A percentile compares a stretch with the other conserved stretches of the same genome.
These are phyloP conservation scores for Aleiodes alternator DNA, from an alignment of 2,888 invertebrate genomes.

Conservation along the genomic window DNA sequence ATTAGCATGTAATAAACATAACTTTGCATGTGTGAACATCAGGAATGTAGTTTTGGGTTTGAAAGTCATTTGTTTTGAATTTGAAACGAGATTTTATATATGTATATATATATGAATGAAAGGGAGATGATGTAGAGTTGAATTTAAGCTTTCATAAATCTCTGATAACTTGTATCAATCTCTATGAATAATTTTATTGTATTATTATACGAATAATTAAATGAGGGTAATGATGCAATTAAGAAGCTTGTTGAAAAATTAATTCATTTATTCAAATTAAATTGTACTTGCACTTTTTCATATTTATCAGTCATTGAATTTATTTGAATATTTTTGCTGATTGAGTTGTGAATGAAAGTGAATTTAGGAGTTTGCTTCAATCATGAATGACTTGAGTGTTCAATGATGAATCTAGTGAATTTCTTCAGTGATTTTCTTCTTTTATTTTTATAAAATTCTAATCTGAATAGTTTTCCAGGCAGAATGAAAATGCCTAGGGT, in stretches of 20 bases:
- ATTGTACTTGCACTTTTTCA: too few species aligned
- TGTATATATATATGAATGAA: conserved; percentile 27
- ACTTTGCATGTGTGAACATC: conserved; percentile 47
- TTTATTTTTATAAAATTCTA: background rate
- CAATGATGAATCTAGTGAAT: background rate
- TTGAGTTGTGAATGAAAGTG: too few species aligned
- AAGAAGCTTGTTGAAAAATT: too few species aligned
- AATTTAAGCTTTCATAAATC: conserved; percentile 22
- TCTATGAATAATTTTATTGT: conserved; percentile 1
- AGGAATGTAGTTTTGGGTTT: conserved; percentile 33
- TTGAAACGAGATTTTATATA: conserved; percentile 31
- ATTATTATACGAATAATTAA: too few species aligned
- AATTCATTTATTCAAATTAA: too few species aligned
- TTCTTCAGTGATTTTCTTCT: background rate
- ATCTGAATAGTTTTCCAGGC: background rate
- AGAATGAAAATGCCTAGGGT: conserved; percentile 50
- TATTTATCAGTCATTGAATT: too few species aligned
- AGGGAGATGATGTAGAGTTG: conserved; percentile 23
- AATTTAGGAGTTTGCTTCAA: too few species aligned
- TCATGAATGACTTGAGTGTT: background rate
- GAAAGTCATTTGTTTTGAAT: conserved; percentile 42
- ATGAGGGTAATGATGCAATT: too few species aligned
- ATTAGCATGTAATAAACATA: conserved; percentile 48
- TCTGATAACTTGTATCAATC: conserved; percentile 21
- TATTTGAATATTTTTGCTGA: too few species aligned